Conservation (phyloP, 2,888 invertebrate species). For the Epistrophe eligans region DNA sequence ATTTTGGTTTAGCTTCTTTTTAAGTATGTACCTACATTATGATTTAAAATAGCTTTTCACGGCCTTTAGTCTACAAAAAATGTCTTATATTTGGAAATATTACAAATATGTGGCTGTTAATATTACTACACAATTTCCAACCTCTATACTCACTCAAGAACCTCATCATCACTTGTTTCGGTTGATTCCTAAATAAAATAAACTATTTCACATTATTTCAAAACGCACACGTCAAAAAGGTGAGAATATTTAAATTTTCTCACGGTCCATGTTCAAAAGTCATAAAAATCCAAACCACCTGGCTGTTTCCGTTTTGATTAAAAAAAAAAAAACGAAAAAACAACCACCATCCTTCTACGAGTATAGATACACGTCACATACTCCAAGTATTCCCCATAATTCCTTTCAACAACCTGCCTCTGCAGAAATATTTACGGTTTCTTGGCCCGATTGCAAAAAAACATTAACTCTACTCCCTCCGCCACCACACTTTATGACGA, state of each 20-base stretch:
- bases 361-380: neutral
- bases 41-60: too few relatives aligned
- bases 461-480: slow-evolving; percentile 1
- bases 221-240: slow-evolving; percentile 48
- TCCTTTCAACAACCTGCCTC: slow-evolving; percentile 63
- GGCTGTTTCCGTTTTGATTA: slow-evolving; percentile 33
- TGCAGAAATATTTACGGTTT: slow-evolving; percentile 52
- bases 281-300: slow-evolving; percentile 57
- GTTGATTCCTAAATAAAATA: slow-evolving; percentile 35
- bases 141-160: neutral
- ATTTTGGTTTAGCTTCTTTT: too few relatives aligned
- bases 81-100: too few relatives aligned
- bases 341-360: slow-evolving; percentile 27
- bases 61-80: too few relatives aligned
- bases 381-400: slow-evolving; percentile 21
- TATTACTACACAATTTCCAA: too few relatives aligned
- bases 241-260: slow-evolving; percentile 56
- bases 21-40: too few relatives aligned
- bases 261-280: slow-evolving; percentile 62
- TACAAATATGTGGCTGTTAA: too few relatives aligned
- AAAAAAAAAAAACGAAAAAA: slow-evolving; percentile 32
- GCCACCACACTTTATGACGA: neutral
- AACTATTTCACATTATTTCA: slow-evolving; percentile 16
- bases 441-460: slow-evolving; percentile 64
- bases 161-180: slow-evolving; percentile 22